A percentile compares a stretch with the other conserved stretches of the same genome.
phyloP scores from a whole-genome alignment of 64 coral and sea anemone species.

The Montipora efflorescens region DNA sequence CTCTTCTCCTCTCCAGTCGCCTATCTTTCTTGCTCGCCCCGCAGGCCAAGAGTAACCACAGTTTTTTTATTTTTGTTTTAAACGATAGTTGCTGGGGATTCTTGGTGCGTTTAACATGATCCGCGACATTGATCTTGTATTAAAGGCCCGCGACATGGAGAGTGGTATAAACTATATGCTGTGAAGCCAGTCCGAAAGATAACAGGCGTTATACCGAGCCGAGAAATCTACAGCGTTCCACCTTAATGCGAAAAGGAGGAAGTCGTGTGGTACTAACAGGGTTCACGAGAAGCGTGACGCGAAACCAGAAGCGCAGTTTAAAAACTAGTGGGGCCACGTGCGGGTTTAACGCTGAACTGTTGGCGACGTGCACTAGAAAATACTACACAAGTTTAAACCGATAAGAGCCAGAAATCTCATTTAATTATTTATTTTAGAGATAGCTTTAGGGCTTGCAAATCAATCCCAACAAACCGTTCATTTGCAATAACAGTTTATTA shows the following conservation, averaged over 20 bases:
- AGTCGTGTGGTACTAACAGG: too few relatives aligned
- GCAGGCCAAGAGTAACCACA: too few relatives aligned
- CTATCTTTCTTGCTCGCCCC: too few relatives aligned
- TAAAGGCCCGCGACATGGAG: slow-evolving; percentile 27
- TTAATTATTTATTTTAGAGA: neutral
- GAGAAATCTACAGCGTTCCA: too few relatives aligned
- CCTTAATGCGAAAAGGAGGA: too few relatives aligned
- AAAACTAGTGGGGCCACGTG: too few relatives aligned
- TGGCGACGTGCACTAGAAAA: too few relatives aligned
- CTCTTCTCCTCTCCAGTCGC: neutral
- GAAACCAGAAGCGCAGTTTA: too few relatives aligned
- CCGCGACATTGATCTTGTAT: slow-evolving; percentile 59
- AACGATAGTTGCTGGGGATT: slow-evolving; percentile 71
- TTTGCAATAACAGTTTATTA: neutral
- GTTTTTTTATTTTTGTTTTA: neutral
- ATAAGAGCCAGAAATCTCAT: neutral
- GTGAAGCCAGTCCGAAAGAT: neutral
- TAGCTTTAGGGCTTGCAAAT: too few relatives aligned
- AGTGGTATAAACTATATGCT: slow-evolving; percentile 10
- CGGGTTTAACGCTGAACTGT: too few relatives aligned
- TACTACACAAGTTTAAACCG: too few relatives aligned
- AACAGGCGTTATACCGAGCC: neutral
- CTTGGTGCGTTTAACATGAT: slow-evolving; percentile 83
- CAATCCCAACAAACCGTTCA: neutral
- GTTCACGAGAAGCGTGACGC: too few relatives aligned